These are phyloP conservation scores for Apocrypta bakeri DNA, from an alignment of 1,140 invertebrate species.

Conservation along the genomic window DNA sequence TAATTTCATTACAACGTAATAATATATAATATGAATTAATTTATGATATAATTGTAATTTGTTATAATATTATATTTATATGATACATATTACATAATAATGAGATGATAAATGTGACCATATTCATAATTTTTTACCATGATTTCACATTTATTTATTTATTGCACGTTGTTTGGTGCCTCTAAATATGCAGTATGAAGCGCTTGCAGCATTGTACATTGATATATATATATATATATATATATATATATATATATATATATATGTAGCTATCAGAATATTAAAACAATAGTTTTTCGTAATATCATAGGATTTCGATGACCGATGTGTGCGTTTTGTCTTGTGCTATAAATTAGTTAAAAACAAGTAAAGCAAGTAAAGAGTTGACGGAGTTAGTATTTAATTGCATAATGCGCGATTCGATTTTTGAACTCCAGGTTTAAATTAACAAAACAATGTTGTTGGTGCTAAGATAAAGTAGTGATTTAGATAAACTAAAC, in stretches of 20 bases:
- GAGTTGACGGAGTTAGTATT: no score
- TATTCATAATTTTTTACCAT: conserved; percentile 71
- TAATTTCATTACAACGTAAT: not conserved
- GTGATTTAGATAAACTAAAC: not conserved
- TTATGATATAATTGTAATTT: conserved; percentile 55
- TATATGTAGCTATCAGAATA: no score
- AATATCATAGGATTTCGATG: no score
- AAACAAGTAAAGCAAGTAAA: no score
- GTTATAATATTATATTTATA: conserved; percentile 64
- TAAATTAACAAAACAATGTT: no score
- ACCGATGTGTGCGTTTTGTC: no score
- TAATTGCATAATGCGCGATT: no score
- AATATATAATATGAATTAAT: not conserved
- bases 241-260: no score
- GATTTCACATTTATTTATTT: conserved; percentile 73
- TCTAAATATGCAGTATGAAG: conserved; percentile 72
- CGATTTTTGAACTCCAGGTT: no score
- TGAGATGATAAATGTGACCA: conserved; percentile 71
- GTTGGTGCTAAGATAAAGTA: no score
- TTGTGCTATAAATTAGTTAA: no score
- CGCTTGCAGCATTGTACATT: conserved; percentile 61
- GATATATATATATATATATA: not conserved
- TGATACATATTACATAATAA: conserved; percentile 66
- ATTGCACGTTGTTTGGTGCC: conserved; percentile 73
- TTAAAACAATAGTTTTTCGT: no score